Conservation (phyloP, 2,888 invertebrate genomes). For the Trissonchulus latispiculum region DNA sequence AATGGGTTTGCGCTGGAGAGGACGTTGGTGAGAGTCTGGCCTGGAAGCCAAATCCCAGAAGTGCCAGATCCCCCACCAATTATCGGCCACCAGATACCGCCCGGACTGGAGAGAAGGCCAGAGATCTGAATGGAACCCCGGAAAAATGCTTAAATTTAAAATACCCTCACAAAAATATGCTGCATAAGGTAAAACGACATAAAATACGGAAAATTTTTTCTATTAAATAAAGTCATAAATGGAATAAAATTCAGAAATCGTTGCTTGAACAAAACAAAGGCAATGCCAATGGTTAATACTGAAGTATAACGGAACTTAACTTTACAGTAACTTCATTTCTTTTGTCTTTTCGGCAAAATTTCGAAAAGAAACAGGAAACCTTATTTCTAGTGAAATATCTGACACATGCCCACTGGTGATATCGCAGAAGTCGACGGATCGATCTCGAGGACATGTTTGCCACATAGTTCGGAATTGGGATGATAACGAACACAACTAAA, state of each 20-base stretch:
- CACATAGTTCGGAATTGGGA: constrained; percentile 95
- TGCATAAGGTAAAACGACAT: too few relatives aligned
- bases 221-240: too few relatives aligned
- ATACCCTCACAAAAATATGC: constrained; percentile 1
- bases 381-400: constrained; percentile 95
- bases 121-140: constrained; percentile 42
- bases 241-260: too few relatives aligned
- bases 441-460: constrained; percentile 91
- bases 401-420: constrained; percentile 79
- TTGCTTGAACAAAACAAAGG: too few relatives aligned
- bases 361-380: too few relatives aligned
- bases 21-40: constrained; percentile 40
- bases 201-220: too few relatives aligned
- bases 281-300: too few relatives aligned
- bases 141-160: too few relatives aligned
- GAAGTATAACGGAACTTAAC: too few relatives aligned
- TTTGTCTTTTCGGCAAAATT: too few relatives aligned
- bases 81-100: constrained; percentile 43
- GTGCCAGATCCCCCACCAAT: neutral
- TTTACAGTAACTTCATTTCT: too few relatives aligned
- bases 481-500: constrained; percentile 84
- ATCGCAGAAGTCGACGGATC: constrained; percentile 90
- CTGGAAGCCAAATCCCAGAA: constrained; percentile 47
- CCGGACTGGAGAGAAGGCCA: constrained; percentile 45
- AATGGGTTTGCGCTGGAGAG: constrained; percentile 40